Evolutionary conservation across 2,888 invertebrate species (phyloP).

Genomic region (Drosophila paramelanica): DNA sequence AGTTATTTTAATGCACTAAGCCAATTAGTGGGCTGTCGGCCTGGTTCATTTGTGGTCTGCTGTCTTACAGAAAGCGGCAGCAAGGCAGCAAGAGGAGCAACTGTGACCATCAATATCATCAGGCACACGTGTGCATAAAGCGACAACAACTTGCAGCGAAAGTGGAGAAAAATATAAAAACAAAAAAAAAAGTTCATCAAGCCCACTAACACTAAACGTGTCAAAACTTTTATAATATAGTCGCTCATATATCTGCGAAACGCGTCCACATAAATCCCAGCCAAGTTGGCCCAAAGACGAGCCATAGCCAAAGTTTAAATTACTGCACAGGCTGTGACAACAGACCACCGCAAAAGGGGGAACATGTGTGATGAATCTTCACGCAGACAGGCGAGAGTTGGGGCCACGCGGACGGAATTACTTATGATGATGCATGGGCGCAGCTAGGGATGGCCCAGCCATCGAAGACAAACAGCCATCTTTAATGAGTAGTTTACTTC

Average conservation of each 20-base stretch:
- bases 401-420: conserved; percentile 51
- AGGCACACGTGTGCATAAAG: conserved; percentile 65
- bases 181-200: conserved; percentile 71
- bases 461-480: background rate
- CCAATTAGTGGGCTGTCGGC: conserved; percentile 70
- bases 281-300: conserved; percentile 20
- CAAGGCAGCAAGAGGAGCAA: conserved; percentile 2
- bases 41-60: conserved; percentile 67
- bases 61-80: conserved; percentile 5
- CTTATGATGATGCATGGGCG: conserved; percentile 65
- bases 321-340: conserved; percentile 72
- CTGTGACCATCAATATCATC: conserved; percentile 54
- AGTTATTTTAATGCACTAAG: conserved; percentile 79
- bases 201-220: conserved; percentile 70
- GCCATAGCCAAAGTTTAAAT: conserved; percentile 70
- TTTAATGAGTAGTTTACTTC: conserved; percentile 2
- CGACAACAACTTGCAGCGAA: conserved; percentile 38
- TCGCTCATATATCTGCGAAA: conserved; percentile 57
- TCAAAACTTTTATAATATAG: conserved; percentile 81
- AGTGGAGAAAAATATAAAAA: conserved; percentile 35
- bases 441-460: conserved; percentile 50
- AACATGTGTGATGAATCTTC: conserved; percentile 71
- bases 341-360: conserved; percentile 28
- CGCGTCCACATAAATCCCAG: conserved; percentile 58
- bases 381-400: conserved; percentile 35